Evolutionary conservation across 2,888 invertebrate genomes (phyloP).

Genomic region (Parascotia fuliginaria): DNA sequence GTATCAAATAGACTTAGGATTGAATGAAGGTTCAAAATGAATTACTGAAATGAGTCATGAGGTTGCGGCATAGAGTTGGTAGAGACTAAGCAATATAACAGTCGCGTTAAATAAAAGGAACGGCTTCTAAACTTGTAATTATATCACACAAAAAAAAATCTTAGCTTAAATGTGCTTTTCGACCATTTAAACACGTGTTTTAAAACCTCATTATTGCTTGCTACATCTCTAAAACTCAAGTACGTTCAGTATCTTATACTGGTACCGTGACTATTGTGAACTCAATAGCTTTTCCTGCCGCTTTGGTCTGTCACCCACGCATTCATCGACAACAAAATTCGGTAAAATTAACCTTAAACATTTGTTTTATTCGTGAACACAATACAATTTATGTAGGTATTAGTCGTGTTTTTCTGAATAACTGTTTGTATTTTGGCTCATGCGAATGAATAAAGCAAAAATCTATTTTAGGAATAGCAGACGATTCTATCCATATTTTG

Average conservation of each 20-base stretch:
- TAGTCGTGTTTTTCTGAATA: not conserved
- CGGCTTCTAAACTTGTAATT: too few relatives aligned
- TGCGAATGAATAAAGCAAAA: not conserved
- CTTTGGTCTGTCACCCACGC: conserved; percentile 63
- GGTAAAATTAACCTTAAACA: conserved; percentile 44
- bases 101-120: too few relatives aligned
- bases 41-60: conserved; percentile 27
- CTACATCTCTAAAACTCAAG: conserved; percentile 29
- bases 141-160: too few relatives aligned
- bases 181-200: conserved; percentile 3
- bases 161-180: too few relatives aligned
- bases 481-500: not conserved
- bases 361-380: conserved; percentile 6
- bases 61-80: conserved; percentile 6
- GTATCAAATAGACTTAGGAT: conserved; percentile 22
- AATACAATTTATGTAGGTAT: not conserved
- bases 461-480: not conserved
- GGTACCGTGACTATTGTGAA: conserved; percentile 27
- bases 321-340: conserved; percentile 67
- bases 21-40: conserved; percentile 20
- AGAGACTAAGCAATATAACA: not conserved
- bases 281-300: conserved; percentile 63
- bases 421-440: not conserved
- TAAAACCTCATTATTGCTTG: conserved; percentile 19
- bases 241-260: conserved; percentile 23